These are phyloP conservation scores for Anhinga rufa DNA, from an alignment of 2,113 vertebrate genomes.

Conservation along the genomic window DNA sequence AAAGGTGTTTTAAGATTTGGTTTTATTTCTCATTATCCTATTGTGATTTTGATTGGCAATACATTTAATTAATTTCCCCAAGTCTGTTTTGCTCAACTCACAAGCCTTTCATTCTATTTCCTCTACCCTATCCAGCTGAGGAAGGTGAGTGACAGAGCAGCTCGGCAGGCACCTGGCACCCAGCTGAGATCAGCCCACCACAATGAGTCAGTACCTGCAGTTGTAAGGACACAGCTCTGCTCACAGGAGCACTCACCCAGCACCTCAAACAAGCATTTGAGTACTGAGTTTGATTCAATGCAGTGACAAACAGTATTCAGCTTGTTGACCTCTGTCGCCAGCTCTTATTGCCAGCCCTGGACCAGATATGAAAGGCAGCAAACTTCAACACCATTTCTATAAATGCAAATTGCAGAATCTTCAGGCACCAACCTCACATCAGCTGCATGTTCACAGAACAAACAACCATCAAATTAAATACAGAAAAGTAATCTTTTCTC, in stretches of 20 bases:
- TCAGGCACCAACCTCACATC: neutral
- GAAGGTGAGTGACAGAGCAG: neutral
- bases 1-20: neutral
- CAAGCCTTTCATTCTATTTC: neutral
- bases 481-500: neutral
- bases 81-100: neutral
- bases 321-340: neutral
- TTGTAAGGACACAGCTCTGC: neutral
- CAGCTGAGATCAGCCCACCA: neutral
- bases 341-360: neutral
- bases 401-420: neutral
- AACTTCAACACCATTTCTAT: neutral
- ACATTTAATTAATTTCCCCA: neutral
- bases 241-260: neutral
- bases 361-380: neutral
- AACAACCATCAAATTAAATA: neutral
- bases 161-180: neutral
- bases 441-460: neutral
- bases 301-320: neutral
- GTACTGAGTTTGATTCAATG: neutral
- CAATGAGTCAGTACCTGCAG: neutral
- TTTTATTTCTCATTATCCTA: neutral
- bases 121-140: neutral
- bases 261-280: rapidly evolving
- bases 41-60: neutral